A percentile compares a stretch with the other conserved stretches of the same genome.
These are phyloP conservation scores for Eupleurogrammus muticus DNA, from an alignment of 2,797 vertebrate species.

Conservation along the genomic window DNA sequence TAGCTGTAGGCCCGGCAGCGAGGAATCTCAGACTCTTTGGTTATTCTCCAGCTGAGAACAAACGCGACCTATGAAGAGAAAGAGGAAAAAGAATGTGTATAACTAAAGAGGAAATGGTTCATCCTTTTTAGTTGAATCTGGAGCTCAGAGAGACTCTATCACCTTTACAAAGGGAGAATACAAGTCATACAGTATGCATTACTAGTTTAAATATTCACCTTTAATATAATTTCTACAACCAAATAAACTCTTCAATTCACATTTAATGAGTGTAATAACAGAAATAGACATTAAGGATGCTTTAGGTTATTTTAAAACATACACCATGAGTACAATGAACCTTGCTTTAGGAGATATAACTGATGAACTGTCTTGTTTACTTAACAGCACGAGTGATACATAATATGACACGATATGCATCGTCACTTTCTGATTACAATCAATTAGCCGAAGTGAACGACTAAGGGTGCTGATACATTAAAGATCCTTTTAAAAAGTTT, in stretches of 20 bases:
- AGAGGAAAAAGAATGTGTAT: slow-evolving; percentile 30
- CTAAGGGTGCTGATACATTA: slow-evolving; percentile 33
- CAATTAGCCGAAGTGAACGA: slow-evolving; percentile 52
- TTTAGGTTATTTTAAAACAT: neutral
- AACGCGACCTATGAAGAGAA: slow-evolving; percentile 32
- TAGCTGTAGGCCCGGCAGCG: slow-evolving; percentile 18
- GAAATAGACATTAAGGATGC: neutral
- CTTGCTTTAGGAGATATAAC: neutral
- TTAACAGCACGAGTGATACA: slow-evolving; percentile 31
- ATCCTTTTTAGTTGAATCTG: neutral
- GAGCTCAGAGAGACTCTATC: neutral
- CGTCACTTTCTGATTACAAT: slow-evolving; percentile 53
- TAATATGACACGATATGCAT: slow-evolving; percentile 27
- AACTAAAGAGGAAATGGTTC: slow-evolving; percentile 3
- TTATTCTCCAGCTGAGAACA: slow-evolving; percentile 45
- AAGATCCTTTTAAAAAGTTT: slow-evolving; percentile 45
- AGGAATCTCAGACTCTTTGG: slow-evolving; percentile 32
- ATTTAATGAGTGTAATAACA: neutral
- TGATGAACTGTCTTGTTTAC: slow-evolving; percentile 23
- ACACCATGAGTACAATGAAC: neutral
- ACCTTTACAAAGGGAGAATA: slow-evolving; percentile 1
- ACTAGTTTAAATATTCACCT: neutral
- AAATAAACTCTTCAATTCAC: too few species aligned
- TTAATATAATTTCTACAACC: too few species aligned
- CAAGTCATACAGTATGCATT: neutral